Conservation (phyloP, 2,888 invertebrate species). For the Drosophila mulleri region DNA sequence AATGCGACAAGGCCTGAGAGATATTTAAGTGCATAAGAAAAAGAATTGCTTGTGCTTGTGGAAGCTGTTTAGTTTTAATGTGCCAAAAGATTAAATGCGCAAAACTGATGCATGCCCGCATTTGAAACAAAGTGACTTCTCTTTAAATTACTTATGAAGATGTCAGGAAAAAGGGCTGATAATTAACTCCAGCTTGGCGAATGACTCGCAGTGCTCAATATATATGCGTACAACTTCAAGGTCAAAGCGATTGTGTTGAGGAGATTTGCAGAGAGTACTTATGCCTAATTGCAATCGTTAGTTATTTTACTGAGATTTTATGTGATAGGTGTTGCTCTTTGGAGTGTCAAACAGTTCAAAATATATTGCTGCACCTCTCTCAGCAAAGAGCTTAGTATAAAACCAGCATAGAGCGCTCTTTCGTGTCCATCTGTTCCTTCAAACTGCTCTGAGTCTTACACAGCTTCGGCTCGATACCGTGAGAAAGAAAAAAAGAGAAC, state of each 20-base stretch:
- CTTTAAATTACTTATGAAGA: background rate
- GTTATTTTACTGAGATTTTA: no score
- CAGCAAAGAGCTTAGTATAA: no score
- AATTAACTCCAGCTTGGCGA: background rate
- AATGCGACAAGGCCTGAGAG: background rate
- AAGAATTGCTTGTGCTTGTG: conserved; percentile 2
- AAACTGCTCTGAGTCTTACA: no score
- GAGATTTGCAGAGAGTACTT: no score
- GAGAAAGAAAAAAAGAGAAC: no score
- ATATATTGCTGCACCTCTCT: no score
- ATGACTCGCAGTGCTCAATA: background rate
- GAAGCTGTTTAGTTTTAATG: conserved; percentile 31
- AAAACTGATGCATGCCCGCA: background rate
- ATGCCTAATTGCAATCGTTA: no score
- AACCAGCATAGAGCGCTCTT: no score
- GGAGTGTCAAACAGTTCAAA: no score
- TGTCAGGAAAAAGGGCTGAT: background rate
- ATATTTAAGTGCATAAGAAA: background rate
- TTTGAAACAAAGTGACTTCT: background rate
- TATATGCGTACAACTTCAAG: background rate
- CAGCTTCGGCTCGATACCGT: no score
- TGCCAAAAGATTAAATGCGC: conserved; percentile 21
- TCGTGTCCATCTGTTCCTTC: no score
- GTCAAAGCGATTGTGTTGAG: background rate
- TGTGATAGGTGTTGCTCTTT: no score